Evolutionary conservation across 2,797 vertebrate genomes (phyloP), one percentile per base, ranked within the genome.

Genomic region (Enteromius anoplus): DNA sequence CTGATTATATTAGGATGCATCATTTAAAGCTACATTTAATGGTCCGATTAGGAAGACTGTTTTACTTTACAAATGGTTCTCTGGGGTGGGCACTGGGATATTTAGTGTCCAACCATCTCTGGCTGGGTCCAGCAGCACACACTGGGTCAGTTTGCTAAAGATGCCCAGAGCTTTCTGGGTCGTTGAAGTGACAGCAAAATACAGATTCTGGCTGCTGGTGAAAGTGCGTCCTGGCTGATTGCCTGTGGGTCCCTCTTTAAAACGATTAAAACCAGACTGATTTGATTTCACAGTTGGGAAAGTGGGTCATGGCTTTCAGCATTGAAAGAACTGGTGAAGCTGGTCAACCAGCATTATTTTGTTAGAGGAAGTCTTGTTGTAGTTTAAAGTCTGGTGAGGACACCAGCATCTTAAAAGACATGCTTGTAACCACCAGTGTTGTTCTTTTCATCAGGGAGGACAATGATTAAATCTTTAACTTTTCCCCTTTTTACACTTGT

Each of bases 251-350:
- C 55, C 11, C n/a, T 69, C 65, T 71, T 81, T 71, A 55, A 70
- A 71, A 45, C 8, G 55, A 71, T 77, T 51, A 60, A 64, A 71
- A 71, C 47, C 12, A 42, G 78, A 45, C 34, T 85, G 73, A 85
- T 82, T 82, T 55, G 66, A 82, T 85, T 85, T 85, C 42, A 75
- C 40, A 72, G 70, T 49, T 49, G 23, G 77, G 26, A 79, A 80
- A 75, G 85, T 83, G 70, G 80, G 84, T 82, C 80, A 82, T 34
- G 75, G 49, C 53, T 77, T 53, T 83, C 40, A 69, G 65, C 65
- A 60, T 26, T 53, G 19, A 66, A 65, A 77, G 26, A 49, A 23
- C 75, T 77, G 55, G 55, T 62, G n/a, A 45, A 45, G n/a, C 78
- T 80, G 49, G 78, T 69, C 64, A 53, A 65, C 58, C 58, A 75